Evolutionary conservation across 2,888 invertebrate genomes (phyloP).

Genomic region (Drosophila kambysellisi): DNA sequence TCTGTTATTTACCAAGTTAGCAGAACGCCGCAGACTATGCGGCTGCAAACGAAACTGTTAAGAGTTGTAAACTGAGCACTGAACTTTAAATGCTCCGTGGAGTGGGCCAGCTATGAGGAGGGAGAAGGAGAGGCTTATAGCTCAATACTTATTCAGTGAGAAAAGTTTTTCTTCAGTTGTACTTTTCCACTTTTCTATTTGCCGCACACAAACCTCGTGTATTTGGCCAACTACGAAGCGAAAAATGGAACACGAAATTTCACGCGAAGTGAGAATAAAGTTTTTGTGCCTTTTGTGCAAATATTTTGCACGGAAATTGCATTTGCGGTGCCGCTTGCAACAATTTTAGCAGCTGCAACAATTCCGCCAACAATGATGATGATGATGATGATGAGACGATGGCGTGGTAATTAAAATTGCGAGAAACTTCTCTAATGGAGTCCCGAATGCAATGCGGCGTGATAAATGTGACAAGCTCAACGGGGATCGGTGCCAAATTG

Average conservation of each 20-base stretch:
- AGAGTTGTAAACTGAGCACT: slow-evolving; percentile 32
- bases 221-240: slow-evolving; percentile 19
- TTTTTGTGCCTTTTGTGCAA: slow-evolving; percentile 62
- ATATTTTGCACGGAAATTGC: slow-evolving; percentile 73
- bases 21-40: slow-evolving; percentile 47
- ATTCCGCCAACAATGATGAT: slow-evolving; percentile 14
- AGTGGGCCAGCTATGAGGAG: background rate
- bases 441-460: slow-evolving; percentile 46
- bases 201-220: slow-evolving; percentile 17
- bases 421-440: slow-evolving; percentile 48
- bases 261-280: slow-evolving; percentile 27
- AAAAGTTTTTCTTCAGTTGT: slow-evolving; percentile 31
- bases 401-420: slow-evolving; percentile 66
- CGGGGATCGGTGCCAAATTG: slow-evolving; percentile 47
- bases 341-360: slow-evolving; percentile 43
- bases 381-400: slow-evolving; percentile 23
- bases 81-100: slow-evolving; percentile 39
- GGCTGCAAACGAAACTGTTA: slow-evolving; percentile 31
- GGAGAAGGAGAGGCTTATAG: background rate
- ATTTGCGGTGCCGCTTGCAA: slow-evolving; percentile 58
- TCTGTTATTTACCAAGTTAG: slow-evolving; percentile 50
- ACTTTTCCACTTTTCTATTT: slow-evolving; percentile 23
- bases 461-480: slow-evolving; percentile 26
- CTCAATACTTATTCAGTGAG: slow-evolving; percentile 24
- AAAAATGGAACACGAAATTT: slow-evolving; percentile 9